A percentile compares a stretch with the other conserved stretches of the same genome.
Conservation (phyloP, 2,797 vertebrate genomes). For the Lutjanus argentimaculatus region DNA sequence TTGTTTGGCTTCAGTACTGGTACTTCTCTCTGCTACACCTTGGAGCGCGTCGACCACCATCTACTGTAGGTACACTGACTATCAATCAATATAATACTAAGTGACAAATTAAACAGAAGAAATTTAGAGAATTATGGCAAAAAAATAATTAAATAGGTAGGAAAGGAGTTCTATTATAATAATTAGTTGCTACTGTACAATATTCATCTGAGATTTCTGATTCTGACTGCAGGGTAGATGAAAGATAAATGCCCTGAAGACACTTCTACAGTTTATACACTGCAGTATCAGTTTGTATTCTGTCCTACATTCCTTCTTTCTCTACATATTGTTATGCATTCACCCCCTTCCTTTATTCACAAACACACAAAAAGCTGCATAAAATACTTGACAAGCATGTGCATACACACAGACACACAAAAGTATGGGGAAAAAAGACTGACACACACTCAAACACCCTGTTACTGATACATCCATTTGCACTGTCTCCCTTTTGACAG, state of each 20-base stretch:
- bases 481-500: neutral
- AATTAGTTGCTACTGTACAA: neutral
- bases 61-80: no score
- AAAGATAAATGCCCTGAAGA: constrained; percentile 12
- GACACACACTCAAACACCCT: constrained; percentile 9
- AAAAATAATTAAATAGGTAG: neutral
- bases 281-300: neutral
- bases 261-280: neutral
- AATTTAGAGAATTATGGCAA: neutral
- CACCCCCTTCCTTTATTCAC: neutral
- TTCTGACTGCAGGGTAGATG: neutral
- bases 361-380: neutral
- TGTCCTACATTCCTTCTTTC: constrained; percentile 13
- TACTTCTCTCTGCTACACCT: no score
- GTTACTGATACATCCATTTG: neutral
- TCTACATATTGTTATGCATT: neutral
- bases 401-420: neutral
- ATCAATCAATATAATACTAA: no score
- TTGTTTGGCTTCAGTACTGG: no score
- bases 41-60: no score
- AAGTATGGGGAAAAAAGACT: no score
- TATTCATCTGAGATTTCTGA: neutral
- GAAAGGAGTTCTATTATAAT: neutral
- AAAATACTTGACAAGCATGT: neutral
- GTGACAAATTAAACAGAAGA: neutral